Base-by-base conservation (phyloP, 2,797 vertebrate species). In the Crocidura indochinensis region DNA sequence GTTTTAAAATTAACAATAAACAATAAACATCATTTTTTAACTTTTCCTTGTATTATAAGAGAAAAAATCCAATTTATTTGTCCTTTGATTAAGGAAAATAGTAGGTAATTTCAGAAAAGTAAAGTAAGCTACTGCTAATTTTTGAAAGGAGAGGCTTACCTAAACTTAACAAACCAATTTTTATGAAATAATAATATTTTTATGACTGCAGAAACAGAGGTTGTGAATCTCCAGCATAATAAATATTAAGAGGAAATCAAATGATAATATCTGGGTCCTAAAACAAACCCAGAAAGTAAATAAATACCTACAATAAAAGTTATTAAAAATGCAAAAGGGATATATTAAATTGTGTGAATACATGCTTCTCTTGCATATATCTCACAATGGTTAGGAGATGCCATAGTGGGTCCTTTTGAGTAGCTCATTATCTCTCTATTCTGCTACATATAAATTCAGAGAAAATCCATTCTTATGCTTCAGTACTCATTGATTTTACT, bases 181-280 rank as follows among this genome's bases (percentile, higher is more conserved):
- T 94, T 91, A 67, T 82, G 73, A 87, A 94, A 73, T 60, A 85
- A 38, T 74, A 88, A 79, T 20, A 49, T 74, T 78, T 78, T 84
- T 15, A 29, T 73, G 93, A 56, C 12, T 31, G 27, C 12, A 73
- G 12, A 12, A 73, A 11, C 44, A 3, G 20, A 77, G 0, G 4
- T 15, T 87, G 17, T 83, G n/a, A 74, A 69, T 68, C 31, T 17
- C 60, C 14, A 87, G 31, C 19, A 51, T 0, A 44, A 26, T 62
- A 29, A 80, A 38, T n/a, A 9, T 65, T 53, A 75, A 4, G 0
- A 29, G 46, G 26, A 92, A 87, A 86, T 3, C 24, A 80, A 10
- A 71, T 29, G 74, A n/a, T 19, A 87, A 26, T 10, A 60, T 91
- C 38, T 62, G 24, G 56, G 68, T 65, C 14, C 64, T 72, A 69